phyloP scores from a whole-genome alignment of 2,797 vertebrate species.

The Australoheros facetus region DNA sequence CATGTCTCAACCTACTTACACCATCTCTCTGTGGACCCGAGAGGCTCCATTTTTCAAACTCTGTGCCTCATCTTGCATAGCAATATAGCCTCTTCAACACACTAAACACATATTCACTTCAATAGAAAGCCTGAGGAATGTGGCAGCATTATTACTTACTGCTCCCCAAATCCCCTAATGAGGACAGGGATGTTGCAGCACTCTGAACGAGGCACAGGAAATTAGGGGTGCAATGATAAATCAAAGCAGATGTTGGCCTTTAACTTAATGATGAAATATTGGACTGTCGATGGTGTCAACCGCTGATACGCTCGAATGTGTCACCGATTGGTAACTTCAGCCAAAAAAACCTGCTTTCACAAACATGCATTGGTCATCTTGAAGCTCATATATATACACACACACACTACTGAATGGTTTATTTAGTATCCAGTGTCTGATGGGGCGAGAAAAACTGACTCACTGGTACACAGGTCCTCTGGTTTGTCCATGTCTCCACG shows the following conservation, averaged over 20 bases:
- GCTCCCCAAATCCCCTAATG: slow-evolving; percentile 67
- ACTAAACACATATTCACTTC: slow-evolving; percentile 66
- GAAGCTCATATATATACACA: neutral
- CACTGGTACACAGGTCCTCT: slow-evolving; percentile 89
- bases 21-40: slow-evolving; percentile 67
- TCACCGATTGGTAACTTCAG: neutral
- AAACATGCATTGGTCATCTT: neutral
- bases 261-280: slow-evolving; percentile 52
- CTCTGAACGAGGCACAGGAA: slow-evolving; percentile 45
- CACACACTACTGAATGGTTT: neutral
- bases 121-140: slow-evolving; percentile 60
- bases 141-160: slow-evolving; percentile 70
- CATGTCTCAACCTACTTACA: slow-evolving; percentile 79
- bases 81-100: slow-evolving; percentile 60
- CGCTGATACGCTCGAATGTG: slow-evolving; percentile 5
- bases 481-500: slow-evolving; percentile 89
- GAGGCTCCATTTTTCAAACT: slow-evolving; percentile 62
- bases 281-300: slow-evolving; percentile 2
- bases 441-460: slow-evolving; percentile 70
- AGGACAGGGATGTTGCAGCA: slow-evolving; percentile 34
- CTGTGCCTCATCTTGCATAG: slow-evolving; percentile 60
- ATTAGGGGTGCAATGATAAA: slow-evolving; percentile 52
- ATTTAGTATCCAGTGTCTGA: neutral
- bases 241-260: slow-evolving; percentile 50
- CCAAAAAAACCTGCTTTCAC: neutral